Evolutionary conservation across 2,113 vertebrate species (phyloP), one percentile per base, ranked within the genome.

Genomic region (Anser brachyrhynchus): DNA sequence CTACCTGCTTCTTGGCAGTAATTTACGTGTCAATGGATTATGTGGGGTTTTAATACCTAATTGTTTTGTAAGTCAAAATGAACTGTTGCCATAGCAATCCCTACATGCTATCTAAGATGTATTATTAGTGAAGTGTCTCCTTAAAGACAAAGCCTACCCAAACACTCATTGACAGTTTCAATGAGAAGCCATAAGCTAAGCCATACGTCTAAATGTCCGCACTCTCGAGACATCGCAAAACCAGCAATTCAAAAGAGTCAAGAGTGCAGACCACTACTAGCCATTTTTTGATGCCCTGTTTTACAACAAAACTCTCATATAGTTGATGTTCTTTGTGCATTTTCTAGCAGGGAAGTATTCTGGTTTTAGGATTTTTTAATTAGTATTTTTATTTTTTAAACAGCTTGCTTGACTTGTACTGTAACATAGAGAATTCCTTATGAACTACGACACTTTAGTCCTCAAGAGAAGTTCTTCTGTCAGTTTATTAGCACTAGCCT

Each of bases 1-100:
- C 26, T 77, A 25, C 51, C 52, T 90, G 64, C 61, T 69, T 78
- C 64, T 44, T 61, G 69, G 64, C 75, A 86, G 41, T 26, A 44
- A 67, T 65, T 61, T 46, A n/a, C 21, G 15, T 21, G 44, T 57
- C 20, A 3, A 61, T 59, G 73, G 75, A 84, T 86, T 44, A 51
- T 3, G 11, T 26, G 35, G 59, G 52, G 51, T 12, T 13, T 90
- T 90, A 75, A 91, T 81, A 75, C 6, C 58, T 84, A 88, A 93
- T 90, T 96, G 69, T 41, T 91, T 59, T 51, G 28, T 91, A 71
- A 77, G 71, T 90, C 72, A 21, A 54, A 91, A 74, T 43, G 61
- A 77, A 26, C 65, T 37, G 87, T 96, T 96, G 79, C 93, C 87
- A 95, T 95, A 93, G 82, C 80, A 92, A 96, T 95, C 55, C 86